Percentiles rank a stretch among this genome's conserved stretches.
These are phyloP conservation scores for Macrotus californicus DNA, from an alignment of 2,113 vertebrate genomes.

Conservation along the genomic window DNA sequence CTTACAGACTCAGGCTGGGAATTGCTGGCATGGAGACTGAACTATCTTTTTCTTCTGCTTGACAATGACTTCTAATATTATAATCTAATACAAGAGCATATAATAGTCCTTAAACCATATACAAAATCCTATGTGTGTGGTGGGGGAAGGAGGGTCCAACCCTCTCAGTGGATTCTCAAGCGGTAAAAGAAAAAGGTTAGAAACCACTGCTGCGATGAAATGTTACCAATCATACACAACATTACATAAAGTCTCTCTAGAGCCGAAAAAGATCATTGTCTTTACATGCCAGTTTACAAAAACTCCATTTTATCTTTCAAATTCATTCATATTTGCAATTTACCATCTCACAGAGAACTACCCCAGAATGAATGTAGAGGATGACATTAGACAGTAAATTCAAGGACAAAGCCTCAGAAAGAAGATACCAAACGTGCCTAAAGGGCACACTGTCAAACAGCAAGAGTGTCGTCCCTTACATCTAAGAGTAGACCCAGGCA, in stretches of 20 bases:
- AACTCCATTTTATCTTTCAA: neutral
- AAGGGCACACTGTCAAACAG: neutral
- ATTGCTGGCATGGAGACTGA: neutral
- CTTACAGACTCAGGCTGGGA: neutral
- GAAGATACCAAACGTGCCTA: neutral
- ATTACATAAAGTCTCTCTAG: neutral
- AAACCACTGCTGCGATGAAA: neutral
- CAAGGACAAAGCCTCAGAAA: neutral
- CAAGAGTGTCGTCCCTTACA: neutral
- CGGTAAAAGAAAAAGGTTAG: neutral
- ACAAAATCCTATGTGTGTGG: neutral
- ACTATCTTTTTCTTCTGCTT: neutral
- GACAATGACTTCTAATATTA: neutral
- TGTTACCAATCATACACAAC: neutral
- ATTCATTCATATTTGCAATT: neutral
- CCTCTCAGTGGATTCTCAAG: neutral
- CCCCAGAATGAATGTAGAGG: neutral
- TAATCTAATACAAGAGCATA: neutral
- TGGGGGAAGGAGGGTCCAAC: neutral
- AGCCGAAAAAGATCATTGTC: neutral
- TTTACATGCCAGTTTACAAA: neutral
- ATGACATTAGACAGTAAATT: neutral
- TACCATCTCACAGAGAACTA: neutral
- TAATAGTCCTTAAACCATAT: neutral
- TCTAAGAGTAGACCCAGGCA: fast-evolving